Percentiles rank a stretch among this genome's conserved stretches.
Conservation (phyloP, 2,113 vertebrate genomes). For the Arothron firmamentum region DNA sequence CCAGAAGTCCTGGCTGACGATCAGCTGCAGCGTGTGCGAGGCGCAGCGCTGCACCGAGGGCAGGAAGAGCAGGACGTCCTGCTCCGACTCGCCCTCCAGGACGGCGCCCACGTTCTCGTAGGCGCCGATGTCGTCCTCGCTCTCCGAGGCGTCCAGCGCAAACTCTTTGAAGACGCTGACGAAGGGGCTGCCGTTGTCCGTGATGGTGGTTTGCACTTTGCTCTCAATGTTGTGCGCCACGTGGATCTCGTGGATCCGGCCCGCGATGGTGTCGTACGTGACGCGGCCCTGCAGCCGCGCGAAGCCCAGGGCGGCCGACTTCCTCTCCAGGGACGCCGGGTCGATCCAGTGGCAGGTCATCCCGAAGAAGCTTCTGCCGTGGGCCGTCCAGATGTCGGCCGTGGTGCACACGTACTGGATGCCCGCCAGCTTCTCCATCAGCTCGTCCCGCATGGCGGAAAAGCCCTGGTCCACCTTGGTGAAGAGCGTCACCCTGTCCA, state of each 20-base stretch:
- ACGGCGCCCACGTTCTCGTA: conserved; percentile 64
- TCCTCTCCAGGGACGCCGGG: conserved; percentile 55
- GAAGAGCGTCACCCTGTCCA: conserved; percentile 66
- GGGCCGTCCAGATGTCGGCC: conserved; percentile 68
- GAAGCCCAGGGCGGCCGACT: conserved; percentile 67
- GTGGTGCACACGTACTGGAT: conserved; percentile 73
- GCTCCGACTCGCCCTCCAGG: conserved; percentile 62
- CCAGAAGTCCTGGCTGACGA: conserved; percentile 69
- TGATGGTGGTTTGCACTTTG: conserved; percentile 70
- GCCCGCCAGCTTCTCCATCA: conserved; percentile 58
- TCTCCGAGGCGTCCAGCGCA: conserved; percentile 38
- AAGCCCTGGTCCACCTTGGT: conserved; percentile 65
- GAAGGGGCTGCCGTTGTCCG: conserved; percentile 71
- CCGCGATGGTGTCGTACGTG: conserved; percentile 60
- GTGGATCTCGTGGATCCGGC: conserved; percentile 68
- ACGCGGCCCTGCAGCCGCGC: conserved; percentile 54
- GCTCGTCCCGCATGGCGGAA: conserved; percentile 65
- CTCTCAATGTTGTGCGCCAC: conserved; percentile 66
- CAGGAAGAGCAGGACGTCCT: conserved; percentile 68
- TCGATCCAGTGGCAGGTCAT: conserved; percentile 77
- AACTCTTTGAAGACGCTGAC: conserved; percentile 71
- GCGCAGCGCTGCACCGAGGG: conserved; percentile 67
- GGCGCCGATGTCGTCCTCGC: conserved; percentile 59
- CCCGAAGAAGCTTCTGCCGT: conserved; percentile 67
- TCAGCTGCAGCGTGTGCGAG: conserved; percentile 64